Evolutionary conservation across 2,113 vertebrate genomes (phyloP).

Genomic region (Alligator sinensis): DNA sequence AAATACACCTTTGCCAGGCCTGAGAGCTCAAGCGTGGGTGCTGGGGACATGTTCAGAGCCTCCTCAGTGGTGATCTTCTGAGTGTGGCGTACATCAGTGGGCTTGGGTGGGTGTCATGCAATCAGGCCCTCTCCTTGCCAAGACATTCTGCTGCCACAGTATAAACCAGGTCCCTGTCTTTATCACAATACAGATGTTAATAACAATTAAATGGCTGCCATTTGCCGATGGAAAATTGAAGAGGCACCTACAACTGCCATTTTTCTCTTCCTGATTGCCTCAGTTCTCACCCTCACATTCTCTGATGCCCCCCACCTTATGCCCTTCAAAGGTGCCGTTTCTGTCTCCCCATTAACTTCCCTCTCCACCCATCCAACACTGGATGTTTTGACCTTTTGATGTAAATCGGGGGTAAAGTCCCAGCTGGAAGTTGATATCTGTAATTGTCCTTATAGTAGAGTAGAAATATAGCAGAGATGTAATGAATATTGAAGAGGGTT

Average conservation of each 20-base stretch:
- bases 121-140: too few species aligned
- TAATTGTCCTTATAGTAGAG: background rate
- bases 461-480: accelerated
- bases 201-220: background rate
- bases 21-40: accelerated
- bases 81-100: too few species aligned
- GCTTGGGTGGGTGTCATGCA: too few species aligned
- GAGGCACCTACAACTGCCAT: slow-evolving; percentile 33
- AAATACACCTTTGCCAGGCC: background rate
- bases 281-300: slow-evolving; percentile 51
- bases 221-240: slow-evolving; percentile 48
- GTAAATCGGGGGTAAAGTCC: slow-evolving; percentile 38
- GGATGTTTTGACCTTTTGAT: slow-evolving; percentile 60
- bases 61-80: too few species aligned
- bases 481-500: background rate
- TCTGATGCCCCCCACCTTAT: slow-evolving; percentile 40
- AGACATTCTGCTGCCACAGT: too few species aligned
- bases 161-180: too few species aligned
- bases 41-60: background rate
- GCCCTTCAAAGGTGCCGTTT: slow-evolving; percentile 65
- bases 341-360: slow-evolving; percentile 70
- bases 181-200: too few species aligned
- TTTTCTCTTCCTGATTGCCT: slow-evolving; percentile 45
- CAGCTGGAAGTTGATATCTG: slow-evolving; percentile 27
- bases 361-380: slow-evolving; percentile 67